Percentiles rank a stretch among this genome's conserved stretches.
phyloP scores from a whole-genome alignment of 35 echinoderm and acorn worm genomes.

The Eucidaris tribuloides region DNA sequence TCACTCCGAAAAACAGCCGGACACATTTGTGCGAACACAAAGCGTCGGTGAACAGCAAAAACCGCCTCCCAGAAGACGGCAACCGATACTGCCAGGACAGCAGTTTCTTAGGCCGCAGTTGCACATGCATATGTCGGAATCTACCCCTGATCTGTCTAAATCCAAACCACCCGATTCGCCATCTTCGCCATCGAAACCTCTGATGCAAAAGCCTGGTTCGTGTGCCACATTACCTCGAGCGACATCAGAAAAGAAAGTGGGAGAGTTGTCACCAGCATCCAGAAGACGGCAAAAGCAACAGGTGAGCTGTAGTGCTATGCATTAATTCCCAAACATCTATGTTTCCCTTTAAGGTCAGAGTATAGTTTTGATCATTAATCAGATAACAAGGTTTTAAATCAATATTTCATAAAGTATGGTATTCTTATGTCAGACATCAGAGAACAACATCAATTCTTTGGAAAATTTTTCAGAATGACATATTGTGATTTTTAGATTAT shows the following conservation, averaged over 20 bases:
- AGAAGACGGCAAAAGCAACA: conserved; percentile 47
- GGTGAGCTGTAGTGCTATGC: too few relatives aligned
- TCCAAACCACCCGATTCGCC: conserved; percentile 23
- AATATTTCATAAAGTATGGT: too few relatives aligned
- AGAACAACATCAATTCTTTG: too few relatives aligned
- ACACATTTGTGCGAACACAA: not conserved
- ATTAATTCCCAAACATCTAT: too few relatives aligned
- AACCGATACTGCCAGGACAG: conserved; percentile 10
- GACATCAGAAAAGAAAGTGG: conserved; percentile 19
- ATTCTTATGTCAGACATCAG: too few relatives aligned
- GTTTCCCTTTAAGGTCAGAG: too few relatives aligned
- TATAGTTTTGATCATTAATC: too few relatives aligned
- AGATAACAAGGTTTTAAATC: too few relatives aligned
- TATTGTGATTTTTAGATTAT: too few relatives aligned
- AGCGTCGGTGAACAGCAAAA: conserved; percentile 20
- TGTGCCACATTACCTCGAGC: conserved; percentile 45
- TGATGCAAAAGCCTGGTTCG: conserved; percentile 7
- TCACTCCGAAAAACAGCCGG: not conserved
- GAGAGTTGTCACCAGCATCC: conserved; percentile 50
- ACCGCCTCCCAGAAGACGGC: not conserved
- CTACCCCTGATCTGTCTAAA: conserved; percentile 43
- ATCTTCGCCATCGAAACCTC: not conserved
- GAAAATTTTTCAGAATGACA: too few relatives aligned
- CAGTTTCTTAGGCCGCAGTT: conserved; percentile 50
- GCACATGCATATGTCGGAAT: conserved; percentile 52